Evolutionary conservation across 2,113 vertebrate species (phyloP).

Genomic region (Lepidothrix coronata): DNA sequence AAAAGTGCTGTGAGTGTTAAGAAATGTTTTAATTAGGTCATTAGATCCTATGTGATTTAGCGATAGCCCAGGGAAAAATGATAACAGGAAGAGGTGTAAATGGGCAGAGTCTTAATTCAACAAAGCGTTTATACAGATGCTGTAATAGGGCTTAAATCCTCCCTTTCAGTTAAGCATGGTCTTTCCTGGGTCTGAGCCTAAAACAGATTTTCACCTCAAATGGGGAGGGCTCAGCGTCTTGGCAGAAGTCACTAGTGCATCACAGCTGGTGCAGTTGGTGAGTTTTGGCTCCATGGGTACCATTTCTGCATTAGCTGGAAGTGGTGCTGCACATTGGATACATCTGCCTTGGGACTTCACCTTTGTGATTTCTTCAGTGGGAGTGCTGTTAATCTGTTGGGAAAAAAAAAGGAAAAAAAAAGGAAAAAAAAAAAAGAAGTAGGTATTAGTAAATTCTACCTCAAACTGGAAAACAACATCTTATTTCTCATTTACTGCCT

Average conservation of each 20-base stretch:
- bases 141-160: background rate
- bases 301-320: background rate
- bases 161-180: background rate
- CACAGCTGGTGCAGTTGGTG: background rate
- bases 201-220: background rate
- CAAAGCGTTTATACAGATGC: background rate
- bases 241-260: background rate
- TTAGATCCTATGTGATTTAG: slow-evolving; percentile 26
- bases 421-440: background rate
- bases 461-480: background rate
- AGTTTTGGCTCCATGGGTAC: background rate
- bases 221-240: background rate
- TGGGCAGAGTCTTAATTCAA: background rate
- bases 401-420: background rate
- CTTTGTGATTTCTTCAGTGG: background rate
- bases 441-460: background rate
- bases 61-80: slow-evolving; percentile 3
- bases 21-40: slow-evolving; percentile 49
- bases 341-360: background rate
- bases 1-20: background rate
- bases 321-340: background rate
- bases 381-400: background rate
- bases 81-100: slow-evolving; percentile 22
- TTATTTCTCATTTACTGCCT: background rate
- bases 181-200: background rate